These are phyloP conservation scores for Yponomeuta sedellus DNA, from an alignment of 2,888 invertebrate species.

Conservation along the genomic window DNA sequence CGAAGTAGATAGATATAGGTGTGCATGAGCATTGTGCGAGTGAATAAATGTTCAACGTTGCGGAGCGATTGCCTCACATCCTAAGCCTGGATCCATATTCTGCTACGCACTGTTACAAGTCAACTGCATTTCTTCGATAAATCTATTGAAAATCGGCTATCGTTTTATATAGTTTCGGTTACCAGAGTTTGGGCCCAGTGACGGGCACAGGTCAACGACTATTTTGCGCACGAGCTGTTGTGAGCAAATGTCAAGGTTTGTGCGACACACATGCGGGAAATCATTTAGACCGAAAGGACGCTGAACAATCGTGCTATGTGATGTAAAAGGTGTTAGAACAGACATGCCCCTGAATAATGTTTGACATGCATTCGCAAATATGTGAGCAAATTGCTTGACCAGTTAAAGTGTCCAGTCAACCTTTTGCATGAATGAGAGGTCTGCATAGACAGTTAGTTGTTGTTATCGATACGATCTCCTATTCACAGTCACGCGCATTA, in stretches of 20 bases:
- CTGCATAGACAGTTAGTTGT: constrained; percentile 5
- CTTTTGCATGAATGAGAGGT: constrained; percentile 10
- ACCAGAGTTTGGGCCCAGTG: background rate
- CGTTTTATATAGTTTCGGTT: background rate
- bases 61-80: constrained; percentile 43
- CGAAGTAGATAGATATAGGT: background rate
- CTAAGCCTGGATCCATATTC: constrained; percentile 22
- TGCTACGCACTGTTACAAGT: background rate
- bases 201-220: constrained; percentile 45
- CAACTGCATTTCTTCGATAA: background rate
- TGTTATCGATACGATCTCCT: constrained; percentile 5
- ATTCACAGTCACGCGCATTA: constrained; percentile 49
- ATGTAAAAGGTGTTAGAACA: background rate
- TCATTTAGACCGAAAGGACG: background rate
- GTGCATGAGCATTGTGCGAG: constrained; percentile 8
- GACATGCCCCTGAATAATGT: no score
- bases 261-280: constrained; percentile 20
- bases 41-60: constrained; percentile 22
- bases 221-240: constrained; percentile 25
- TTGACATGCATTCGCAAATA: no score
- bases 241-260: constrained; percentile 60
- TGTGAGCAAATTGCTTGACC: no score
- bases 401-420: background rate
- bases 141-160: no score
- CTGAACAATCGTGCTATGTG: constrained; percentile 16